Base-by-base conservation (phyloP, 2,113 vertebrate genomes). In the Amblyopsis rosae region DNA sequence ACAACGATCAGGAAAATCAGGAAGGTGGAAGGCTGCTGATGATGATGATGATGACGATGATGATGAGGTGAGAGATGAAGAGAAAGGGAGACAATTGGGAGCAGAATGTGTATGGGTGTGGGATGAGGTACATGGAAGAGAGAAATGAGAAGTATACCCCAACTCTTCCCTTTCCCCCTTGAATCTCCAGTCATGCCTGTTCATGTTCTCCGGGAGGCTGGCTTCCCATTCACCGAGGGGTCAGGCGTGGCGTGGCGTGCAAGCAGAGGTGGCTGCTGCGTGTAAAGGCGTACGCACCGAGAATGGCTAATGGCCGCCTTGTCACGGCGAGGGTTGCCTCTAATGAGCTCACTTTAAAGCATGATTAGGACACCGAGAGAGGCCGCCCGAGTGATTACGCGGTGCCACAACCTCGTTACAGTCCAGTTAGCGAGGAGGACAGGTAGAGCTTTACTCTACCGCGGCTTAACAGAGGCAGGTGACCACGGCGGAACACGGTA, bases 261-360 rank as follows among this genome's bases (percentile, higher is more conserved):
- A 80, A 83, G 83, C 80, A 72, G 54, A 12, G 16, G 47, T 41
- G 12, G 19, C 47, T 49, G 48, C 35, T 59, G 65, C 35, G 64
- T 62, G 70, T 51, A 26, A 26, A 26, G 26, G 26, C 2, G 26
- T 26, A 12, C 66, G 77, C 32, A 47, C 63, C 50, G 56, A 12
- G 62, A 72, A 45, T 45, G 57, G 68, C 35, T 32, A 33, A 59
- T 67, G 68, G 82, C 82, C 61, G 72, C 73, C 69, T 58, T 57
- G 50, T 62, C 67, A 60, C 58, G 7, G 50, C 6, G 12, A 68
- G 72, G 78, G 58, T 62, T 54, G 16, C 35, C 11, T 0, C 60
- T 86, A 86, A 84, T 80, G 79, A 80, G 80, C 65, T 80, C 76
- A 69, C 78, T 79, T 71, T 72, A 69, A 65, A 69, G 67, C 53